Evolutionary conservation across 2,888 invertebrate species (phyloP), one percentile per base, ranked within the genome.

Genomic region (Eumacrocentrus americanus): DNA sequence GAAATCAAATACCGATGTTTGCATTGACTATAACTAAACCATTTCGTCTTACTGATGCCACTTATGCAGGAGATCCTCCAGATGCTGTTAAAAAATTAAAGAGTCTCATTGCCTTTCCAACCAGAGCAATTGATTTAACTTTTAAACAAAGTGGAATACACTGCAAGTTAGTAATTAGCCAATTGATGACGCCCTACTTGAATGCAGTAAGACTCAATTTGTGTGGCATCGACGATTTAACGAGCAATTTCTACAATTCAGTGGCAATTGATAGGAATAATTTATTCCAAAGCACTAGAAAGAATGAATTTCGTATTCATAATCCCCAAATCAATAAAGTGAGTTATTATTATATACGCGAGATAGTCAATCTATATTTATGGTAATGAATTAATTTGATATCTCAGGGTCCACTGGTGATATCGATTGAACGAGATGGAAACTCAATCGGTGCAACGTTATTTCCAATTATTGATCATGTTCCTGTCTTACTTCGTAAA

Each of bases 1-100:
- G 75, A 18, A 72, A 74, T 57, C 77, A 77, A 66, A 77, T 76
- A 58, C 77, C 77, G n/a, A 77, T 75, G 74, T 71, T 72, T 61
- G 67, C 75, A n/a, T 69, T 67, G 2, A 72, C 71, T 1, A 61
- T 75, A 16, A 76, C 74, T 34, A 73, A 75, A 61, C 73, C 77
- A 1, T 77, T 69, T 61, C 69, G 72, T 14, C 69, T 77, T 11
- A 77, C 73, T 0, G 77, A 77, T 50, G 68, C 69, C 11, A 56
- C 68, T 54, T 58, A 63, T 48, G 52, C 66, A 52, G 75, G 55
- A 59, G 51, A 57, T 16, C 44, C 52, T 11, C 65, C 70, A 12
- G 20, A 56, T 7, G 23, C 62, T 1, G 60, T 73, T 20, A 58
- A 38, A n/a, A 57, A 63, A 44, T 67, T 77, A 20, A 64, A 61